Evolutionary conservation across 2,888 invertebrate genomes (phyloP), one percentile per base, ranked within the genome.

Genomic region (Theretra japonica): DNA sequence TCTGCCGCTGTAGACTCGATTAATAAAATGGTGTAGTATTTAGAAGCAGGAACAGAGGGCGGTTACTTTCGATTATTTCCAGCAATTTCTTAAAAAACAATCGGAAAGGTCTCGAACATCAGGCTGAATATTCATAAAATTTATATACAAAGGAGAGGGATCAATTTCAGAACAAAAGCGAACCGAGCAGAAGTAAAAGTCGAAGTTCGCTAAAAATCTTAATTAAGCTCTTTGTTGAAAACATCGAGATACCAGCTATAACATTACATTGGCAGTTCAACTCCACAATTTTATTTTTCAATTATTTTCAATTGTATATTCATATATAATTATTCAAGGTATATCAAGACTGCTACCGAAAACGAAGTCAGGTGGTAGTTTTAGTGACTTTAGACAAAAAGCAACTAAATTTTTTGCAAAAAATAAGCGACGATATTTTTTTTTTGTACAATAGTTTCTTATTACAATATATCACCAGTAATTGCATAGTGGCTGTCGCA

Each of bases 161-260:
- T 65, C 65, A 48, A 65, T 65, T 65, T 48, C 7, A 25, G 65
- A 65, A 65, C 65, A 65, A 65, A 65, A n/a, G 60, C 60, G 23
- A 41, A 6, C 48, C 21, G 21, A n/a, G 21, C 33, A 21, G 48
- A 23, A 41, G 65, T 65, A 15, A 62, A 62, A 48, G 48, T 17
- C 23, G 17, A 65, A 65, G 48, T 65, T 65, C 23, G 65, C 19
- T 48, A 65, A 65, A 65, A 65, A 65, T 65, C 23, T 65, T 65
- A 65, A 65, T 65, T 65, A 65, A 65, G 48, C 6, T 23, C 65
- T 65, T 65, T 69, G 30, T 69, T 30, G n/a, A 33, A 21, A n/a
- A 57, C 21, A 69, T 56, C 53, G 25, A 28, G 56, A 56, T 69
- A 69, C 56, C 28, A 33, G 53, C 50, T 33, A 60, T 62, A 33